phyloP scores from a whole-genome alignment of 30 jellyfish, hydroid and myxozoan species.

The Aurelia sp. region DNA sequence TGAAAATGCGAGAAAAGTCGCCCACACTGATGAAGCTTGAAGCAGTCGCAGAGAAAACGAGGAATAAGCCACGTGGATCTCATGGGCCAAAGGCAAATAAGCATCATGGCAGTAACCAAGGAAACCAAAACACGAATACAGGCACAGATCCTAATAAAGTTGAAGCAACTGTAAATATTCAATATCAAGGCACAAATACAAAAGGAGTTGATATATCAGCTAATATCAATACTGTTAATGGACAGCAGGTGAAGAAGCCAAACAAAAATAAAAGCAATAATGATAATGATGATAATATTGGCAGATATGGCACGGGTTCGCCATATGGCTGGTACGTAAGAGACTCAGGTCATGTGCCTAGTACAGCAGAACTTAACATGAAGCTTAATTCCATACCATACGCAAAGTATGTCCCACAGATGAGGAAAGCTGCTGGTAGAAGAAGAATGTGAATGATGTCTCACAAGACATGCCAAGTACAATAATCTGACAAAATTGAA shows the following conservation, averaged over 20 bases:
- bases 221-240: conserved; percentile 9
- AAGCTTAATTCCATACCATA: conserved; percentile 64
- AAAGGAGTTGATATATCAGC: conserved; percentile 35
- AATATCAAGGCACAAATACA: conserved; percentile 30
- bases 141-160: conserved; percentile 9
- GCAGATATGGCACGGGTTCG: conserved; percentile 5
- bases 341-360: conserved; percentile 25
- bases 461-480: no score
- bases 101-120: neutral
- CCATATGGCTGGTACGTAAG: conserved; percentile 29
- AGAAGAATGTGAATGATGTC: no score
- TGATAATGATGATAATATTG: neutral
- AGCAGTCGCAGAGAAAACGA: conserved; percentile 9
- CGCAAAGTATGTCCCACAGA: conserved; percentile 38
- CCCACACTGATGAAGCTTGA: conserved; percentile 48
- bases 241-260: neutral
- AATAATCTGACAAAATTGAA: no score
- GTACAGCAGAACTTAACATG: conserved; percentile 52
- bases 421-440: conserved; percentile 11
- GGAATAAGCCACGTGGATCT: conserved; percentile 15
- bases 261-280: neutral
- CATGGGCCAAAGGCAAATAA: neutral
- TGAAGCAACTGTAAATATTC: conserved; percentile 43
- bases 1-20: conserved; percentile 40
- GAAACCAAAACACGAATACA: neutral